These are phyloP conservation scores for Desoria tigrina DNA, from an alignment of 2,888 invertebrate species.

Conservation along the genomic window DNA sequence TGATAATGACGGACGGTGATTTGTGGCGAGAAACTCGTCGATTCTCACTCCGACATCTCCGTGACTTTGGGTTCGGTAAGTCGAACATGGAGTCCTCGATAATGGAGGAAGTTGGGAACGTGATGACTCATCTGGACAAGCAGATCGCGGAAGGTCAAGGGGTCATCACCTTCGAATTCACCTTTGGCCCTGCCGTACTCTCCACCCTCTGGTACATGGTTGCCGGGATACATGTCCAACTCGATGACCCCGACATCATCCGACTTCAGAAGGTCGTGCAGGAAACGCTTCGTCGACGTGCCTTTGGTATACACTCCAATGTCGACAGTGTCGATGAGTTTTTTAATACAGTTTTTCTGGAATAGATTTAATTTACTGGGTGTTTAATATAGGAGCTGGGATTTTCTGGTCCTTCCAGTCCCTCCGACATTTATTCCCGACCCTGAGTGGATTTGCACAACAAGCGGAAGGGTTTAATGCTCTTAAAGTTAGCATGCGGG, in stretches of 20 bases:
- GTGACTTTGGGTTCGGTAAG: slow-evolving; percentile 43
- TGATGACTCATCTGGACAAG: slow-evolving; percentile 25
- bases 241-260: slow-evolving; percentile 32
- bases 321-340: not conserved
- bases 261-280: slow-evolving; percentile 30
- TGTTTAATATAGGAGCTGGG: slow-evolving; percentile 24
- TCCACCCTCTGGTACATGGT: slow-evolving; percentile 43
- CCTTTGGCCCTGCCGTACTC: slow-evolving; percentile 43
- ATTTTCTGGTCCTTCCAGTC: slow-evolving; percentile 42
- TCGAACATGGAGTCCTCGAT: slow-evolving; percentile 42
- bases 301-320: slow-evolving; percentile 28
- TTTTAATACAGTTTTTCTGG: too few species aligned
- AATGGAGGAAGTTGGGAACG: slow-evolving; percentile 32
- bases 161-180: slow-evolving; percentile 30
- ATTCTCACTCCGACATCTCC: slow-evolving; percentile 36
- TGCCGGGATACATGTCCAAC: slow-evolving; percentile 31
- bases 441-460: slow-evolving; percentile 34
- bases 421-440: slow-evolving; percentile 35
- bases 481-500: slow-evolving; percentile 39
- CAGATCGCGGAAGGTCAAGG: slow-evolving; percentile 17
- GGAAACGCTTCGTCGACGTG: slow-evolving; percentile 32
- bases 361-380: too few species aligned
- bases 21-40: slow-evolving; percentile 43
- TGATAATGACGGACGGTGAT: slow-evolving; percentile 42
- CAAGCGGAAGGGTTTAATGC: slow-evolving; percentile 37